Conservation (phyloP, 2,888 invertebrate genomes). For the Zaprionus bogoriensis region DNA sequence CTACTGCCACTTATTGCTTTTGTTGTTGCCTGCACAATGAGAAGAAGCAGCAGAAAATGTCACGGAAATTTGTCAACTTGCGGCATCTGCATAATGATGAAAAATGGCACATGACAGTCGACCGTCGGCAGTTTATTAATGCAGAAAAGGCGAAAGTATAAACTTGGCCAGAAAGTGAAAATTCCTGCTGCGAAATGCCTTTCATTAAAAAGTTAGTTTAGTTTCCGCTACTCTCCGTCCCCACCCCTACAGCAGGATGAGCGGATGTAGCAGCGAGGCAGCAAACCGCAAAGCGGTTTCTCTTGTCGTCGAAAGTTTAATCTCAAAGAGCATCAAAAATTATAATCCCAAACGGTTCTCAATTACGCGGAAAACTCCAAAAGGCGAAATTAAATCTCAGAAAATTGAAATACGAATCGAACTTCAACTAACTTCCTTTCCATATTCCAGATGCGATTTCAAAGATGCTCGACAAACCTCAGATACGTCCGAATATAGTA, state of each 20-base stretch:
- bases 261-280: background rate
- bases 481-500: too few relatives aligned
- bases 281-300: background rate
- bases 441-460: too few relatives aligned
- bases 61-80: conserved; percentile 66
- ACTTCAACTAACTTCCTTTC: too few relatives aligned
- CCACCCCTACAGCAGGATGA: background rate
- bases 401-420: too few relatives aligned
- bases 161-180: conserved; percentile 35
- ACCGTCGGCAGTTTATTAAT: conserved; percentile 56
- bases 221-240: background rate
- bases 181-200: conserved; percentile 20
- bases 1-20: conserved; percentile 15
- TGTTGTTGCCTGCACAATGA: conserved; percentile 13
- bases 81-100: conserved; percentile 57
- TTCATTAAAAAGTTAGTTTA: conserved; percentile 35
- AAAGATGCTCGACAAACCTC: too few relatives aligned
- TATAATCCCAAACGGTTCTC: background rate
- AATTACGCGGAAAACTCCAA: background rate
- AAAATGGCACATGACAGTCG: conserved; percentile 50
- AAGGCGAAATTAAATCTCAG: background rate
- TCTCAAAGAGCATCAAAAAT: background rate
- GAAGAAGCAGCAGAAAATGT: conserved; percentile 48
- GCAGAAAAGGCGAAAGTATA: conserved; percentile 26
- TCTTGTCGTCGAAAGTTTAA: background rate